Conservation (phyloP, 2,888 invertebrate species). For the Candidula unifasciata region DNA sequence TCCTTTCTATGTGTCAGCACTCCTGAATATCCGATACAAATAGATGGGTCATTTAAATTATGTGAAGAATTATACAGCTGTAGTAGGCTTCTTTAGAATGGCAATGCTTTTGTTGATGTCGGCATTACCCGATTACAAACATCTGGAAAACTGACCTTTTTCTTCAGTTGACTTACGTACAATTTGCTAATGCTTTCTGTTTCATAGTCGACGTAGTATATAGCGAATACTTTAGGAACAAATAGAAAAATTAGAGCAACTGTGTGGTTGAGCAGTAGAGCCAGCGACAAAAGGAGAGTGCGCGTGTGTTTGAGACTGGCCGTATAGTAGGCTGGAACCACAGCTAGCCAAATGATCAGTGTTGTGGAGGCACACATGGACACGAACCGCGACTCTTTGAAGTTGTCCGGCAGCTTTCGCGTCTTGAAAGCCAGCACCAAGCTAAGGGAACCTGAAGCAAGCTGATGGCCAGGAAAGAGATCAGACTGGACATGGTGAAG, state of each 20-base stretch:
- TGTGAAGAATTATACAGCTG: no score
- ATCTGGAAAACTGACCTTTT: no score
- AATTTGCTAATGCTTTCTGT: not conserved
- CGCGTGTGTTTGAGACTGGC: conserved; percentile 54
- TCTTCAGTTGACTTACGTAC: not conserved
- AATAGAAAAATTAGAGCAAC: conserved; percentile 59
- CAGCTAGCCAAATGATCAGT: conserved; percentile 66
- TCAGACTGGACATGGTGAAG: conserved; percentile 57
- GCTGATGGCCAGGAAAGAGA: conserved; percentile 65
- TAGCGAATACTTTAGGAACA: conserved; percentile 60
- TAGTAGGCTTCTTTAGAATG: no score
- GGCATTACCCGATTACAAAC: no score
- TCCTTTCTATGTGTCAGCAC: no score
- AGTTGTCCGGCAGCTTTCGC: conserved; percentile 72
- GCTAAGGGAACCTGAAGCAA: conserved; percentile 64
- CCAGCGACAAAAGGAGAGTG: conserved; percentile 55
- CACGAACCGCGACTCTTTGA: conserved; percentile 72
- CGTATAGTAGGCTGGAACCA: conserved; percentile 67
- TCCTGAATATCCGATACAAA: no score
- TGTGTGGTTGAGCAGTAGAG: conserved; percentile 58
- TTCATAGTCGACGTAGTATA: conserved; percentile 19
- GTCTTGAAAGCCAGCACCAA: conserved; percentile 70
- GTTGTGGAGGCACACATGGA: conserved; percentile 69
- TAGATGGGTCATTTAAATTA: no score
- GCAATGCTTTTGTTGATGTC: no score